phyloP scores from a whole-genome alignment of 2,888 invertebrate species.

The Neocrepidodera transversa region DNA sequence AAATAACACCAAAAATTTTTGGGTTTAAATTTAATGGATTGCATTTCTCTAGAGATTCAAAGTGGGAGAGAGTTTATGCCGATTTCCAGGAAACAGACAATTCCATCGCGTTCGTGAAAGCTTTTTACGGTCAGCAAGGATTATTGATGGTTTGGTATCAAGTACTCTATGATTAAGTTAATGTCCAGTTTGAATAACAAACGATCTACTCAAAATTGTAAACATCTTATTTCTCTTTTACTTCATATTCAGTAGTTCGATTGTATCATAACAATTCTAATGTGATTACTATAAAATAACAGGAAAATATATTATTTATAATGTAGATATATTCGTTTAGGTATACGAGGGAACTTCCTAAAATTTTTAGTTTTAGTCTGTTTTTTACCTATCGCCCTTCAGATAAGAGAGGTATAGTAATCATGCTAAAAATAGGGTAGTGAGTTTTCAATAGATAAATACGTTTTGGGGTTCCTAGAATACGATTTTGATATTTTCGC shows the following conservation, averaged over 20 bases:
- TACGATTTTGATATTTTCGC: too few relatives aligned
- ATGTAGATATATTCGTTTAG: slow-evolving; percentile 14
- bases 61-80: too few relatives aligned
- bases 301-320: slow-evolving; percentile 23
- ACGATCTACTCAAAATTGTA: slow-evolving; percentile 29
- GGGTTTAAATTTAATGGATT: too few relatives aligned
- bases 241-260: slow-evolving; percentile 24
- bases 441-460: too few relatives aligned
- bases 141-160: slow-evolving; percentile 26
- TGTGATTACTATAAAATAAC: slow-evolving; percentile 20
- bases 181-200: slow-evolving; percentile 31
- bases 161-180: slow-evolving; percentile 29
- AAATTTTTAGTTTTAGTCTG: not conserved
- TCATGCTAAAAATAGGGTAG: too few relatives aligned
- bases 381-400: too few relatives aligned
- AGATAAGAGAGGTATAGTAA: too few relatives aligned
- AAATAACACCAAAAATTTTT: too few relatives aligned
- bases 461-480: too few relatives aligned
- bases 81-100: slow-evolving; percentile 21
- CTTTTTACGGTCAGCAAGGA: slow-evolving; percentile 14
- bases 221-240: slow-evolving; percentile 25
- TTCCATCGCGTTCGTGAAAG: slow-evolving; percentile 24
- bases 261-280: slow-evolving; percentile 14
- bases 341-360: slow-evolving; percentile 2
- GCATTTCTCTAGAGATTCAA: too few relatives aligned